Base-by-base conservation (phyloP, 2,797 vertebrate genomes). In the Linurgus olivaceus region DNA sequence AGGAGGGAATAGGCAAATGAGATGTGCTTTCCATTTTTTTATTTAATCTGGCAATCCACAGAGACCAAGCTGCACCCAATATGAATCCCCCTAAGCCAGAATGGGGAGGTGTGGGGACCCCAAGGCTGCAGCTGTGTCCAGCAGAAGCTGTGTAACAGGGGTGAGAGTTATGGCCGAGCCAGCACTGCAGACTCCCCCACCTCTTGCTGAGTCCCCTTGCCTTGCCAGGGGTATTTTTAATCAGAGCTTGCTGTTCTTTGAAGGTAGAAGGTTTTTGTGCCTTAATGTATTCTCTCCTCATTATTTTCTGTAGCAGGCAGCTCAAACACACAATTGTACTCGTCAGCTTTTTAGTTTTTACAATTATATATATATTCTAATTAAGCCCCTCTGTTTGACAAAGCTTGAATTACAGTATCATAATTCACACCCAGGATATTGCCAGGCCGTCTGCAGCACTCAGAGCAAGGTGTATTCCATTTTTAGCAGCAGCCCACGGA, bases 281-380 rank as follows among this genome's bases (percentile, higher is more conserved):
- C 88, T 96, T 94, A 95, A 96, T 94, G 87, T 93, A 91, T 94
- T 96, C 93, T 85, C 63, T 90, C 85, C 92, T 96, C 94, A 90
- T 96, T 95, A 96, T 95, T 96, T 97, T 86, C 93, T 89, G 71
- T 85, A 96, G 97, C 94, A 94, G 90, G 95, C 90, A 91, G 95
- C 87, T 97, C 92, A 57, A 83, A 97, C 23, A 70, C 38, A 6
- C 88, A 95, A 96, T 96, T 96, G 96, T 94, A 82, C 77, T 95
- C 58, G 35, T 90, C 96, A 91, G 92, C 87, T 84, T 96, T 91
- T 87, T 73, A 77, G 55, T 93, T 94, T 93, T 88, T 95, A 96
- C 78, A 97, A 96, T 96, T 97, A 96, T 73, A 92, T 95, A 95
- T 95, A 94, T 95, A 96, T 96, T 97, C 96, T 97, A 98, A 97